phyloP scores from a whole-genome alignment of 1,140 invertebrate genomes.

The Papilio aristodemus region DNA sequence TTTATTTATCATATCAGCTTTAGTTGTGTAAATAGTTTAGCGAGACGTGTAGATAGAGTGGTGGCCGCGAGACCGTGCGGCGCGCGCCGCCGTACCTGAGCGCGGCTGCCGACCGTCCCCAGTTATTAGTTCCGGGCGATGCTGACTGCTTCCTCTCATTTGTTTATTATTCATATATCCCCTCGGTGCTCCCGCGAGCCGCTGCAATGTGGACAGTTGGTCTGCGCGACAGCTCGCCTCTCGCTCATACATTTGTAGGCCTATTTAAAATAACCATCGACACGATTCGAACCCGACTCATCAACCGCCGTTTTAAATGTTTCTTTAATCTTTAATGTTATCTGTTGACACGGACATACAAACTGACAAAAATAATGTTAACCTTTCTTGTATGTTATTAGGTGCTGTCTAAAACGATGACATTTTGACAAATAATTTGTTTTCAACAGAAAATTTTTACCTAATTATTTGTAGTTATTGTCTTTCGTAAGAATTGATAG shows the following conservation, averaged over 20 bases:
- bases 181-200: not conserved
- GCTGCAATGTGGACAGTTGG: slow-evolving; percentile 16
- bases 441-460: no score
- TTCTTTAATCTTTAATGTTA: no score
- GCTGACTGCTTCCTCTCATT: slow-evolving; percentile 41
- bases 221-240: not conserved
- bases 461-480: no score
- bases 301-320: not conserved
- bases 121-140: slow-evolving; percentile 35
- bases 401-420: no score
- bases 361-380: no score
- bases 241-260: slow-evolving; percentile 2
- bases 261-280: slow-evolving; percentile 19
- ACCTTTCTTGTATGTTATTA: no score
- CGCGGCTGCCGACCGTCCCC: slow-evolving; percentile 34
- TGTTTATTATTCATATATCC: slow-evolving; percentile 37
- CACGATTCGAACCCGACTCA: not conserved
- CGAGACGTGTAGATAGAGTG: slow-evolving; percentile 45
- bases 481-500: no score
- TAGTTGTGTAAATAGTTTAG: slow-evolving; percentile 60
- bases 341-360: no score
- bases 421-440: no score
- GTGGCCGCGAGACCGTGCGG: no score
- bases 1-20: slow-evolving; percentile 73
- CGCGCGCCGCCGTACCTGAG: not conserved